These are phyloP conservation scores for Neodiprion virginianus DNA, from an alignment of 1,140 invertebrate genomes.

Conservation along the genomic window DNA sequence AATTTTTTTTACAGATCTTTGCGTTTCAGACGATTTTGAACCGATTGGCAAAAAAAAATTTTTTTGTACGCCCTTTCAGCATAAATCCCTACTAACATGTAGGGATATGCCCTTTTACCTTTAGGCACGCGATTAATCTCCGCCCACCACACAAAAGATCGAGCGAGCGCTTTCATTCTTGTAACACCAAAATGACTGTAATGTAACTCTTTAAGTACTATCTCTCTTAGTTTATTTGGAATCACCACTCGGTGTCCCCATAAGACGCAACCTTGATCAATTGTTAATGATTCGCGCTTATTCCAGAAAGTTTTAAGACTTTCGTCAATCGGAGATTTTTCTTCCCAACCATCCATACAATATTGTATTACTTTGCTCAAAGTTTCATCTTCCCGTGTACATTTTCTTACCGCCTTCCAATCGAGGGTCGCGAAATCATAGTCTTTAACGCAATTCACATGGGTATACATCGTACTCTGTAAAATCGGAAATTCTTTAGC, in stretches of 20 bases:
- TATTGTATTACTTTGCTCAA: conserved; percentile 12
- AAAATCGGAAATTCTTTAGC: background rate
- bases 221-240: too few species aligned
- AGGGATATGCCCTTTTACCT: too few species aligned
- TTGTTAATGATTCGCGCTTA: conserved; percentile 19
- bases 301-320: conserved; percentile 3
- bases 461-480: background rate
- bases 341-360: conserved; percentile 17
- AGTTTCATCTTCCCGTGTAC: conserved; percentile 9
- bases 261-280: conserved; percentile 34
- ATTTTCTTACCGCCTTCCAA: conserved; percentile 7
- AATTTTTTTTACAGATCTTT: too few species aligned
- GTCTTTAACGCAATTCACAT: background rate
- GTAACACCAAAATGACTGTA: conserved; percentile 26
- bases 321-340: background rate
- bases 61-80: too few species aligned
- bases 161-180: conserved; percentile 52
- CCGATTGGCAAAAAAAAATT: too few species aligned
- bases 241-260: conserved; percentile 32
- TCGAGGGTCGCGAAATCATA: background rate
- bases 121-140: too few species aligned
- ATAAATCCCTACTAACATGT: too few species aligned
- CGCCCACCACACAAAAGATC: conserved; percentile 57
- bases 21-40: too few species aligned
- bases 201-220: too few species aligned